phyloP scores from a whole-genome alignment of 2,797 vertebrate genomes.

The Myotis daubentonii region DNA sequence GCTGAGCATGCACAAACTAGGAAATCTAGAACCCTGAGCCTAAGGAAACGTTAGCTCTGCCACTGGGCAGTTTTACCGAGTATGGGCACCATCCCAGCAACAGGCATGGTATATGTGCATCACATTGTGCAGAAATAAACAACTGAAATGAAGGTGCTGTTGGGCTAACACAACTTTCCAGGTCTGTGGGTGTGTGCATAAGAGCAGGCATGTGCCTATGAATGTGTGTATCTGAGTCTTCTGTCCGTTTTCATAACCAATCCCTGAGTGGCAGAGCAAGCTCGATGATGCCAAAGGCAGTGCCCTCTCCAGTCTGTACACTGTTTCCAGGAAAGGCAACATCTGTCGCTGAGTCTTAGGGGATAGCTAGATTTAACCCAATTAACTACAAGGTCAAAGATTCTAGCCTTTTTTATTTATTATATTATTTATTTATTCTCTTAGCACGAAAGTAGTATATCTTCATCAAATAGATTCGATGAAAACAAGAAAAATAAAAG shows the following conservation, averaged over 20 bases:
- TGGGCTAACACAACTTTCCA: background rate
- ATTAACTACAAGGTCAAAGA: background rate
- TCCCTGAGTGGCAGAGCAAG: background rate
- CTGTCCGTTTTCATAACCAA: background rate
- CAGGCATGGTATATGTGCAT: rapidly evolving
- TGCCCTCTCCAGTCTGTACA: background rate
- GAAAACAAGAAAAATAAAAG: slow-evolving; percentile 34
- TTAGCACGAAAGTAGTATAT: background rate
- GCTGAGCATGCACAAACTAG: background rate
- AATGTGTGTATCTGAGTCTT: background rate
- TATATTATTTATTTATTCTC: background rate
- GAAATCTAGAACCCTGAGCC: background rate
- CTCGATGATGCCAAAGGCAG: background rate
- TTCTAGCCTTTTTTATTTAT: background rate
- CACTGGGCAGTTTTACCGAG: background rate
- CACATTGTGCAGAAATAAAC: background rate
- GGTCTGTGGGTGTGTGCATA: background rate
- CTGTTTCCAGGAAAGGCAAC: background rate
- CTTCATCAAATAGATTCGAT: background rate
- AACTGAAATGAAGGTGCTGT: background rate
- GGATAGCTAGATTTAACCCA: background rate
- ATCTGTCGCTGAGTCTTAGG: background rate
- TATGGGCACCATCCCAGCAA: too few relatives aligned
- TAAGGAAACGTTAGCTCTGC: background rate
- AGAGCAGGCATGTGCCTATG: too few relatives aligned